Evolutionary conservation across 2,888 invertebrate genomes (phyloP), one percentile per base, ranked within the genome.

Genomic region (Mesopsocus fuscifrons): DNA sequence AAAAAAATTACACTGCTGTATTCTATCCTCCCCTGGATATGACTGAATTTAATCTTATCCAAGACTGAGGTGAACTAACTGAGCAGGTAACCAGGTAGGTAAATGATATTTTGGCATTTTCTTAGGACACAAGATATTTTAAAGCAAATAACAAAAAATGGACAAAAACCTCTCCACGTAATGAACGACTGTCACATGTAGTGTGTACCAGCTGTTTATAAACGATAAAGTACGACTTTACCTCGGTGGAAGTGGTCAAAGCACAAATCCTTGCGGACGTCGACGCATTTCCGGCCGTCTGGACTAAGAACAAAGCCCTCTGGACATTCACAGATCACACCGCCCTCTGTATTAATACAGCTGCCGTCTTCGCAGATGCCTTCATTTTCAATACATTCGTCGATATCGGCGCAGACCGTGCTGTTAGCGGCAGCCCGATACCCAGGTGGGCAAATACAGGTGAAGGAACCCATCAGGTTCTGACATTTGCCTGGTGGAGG

Each of bases 271-370:
- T 75, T 70, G n/a, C 82, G 62, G 30, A 75, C 72, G 57, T 83
- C 83, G 46, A 81, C 68, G 53, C 83, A 84, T 48, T 72, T 69
- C 56, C 78, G 74, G 13, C 72, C 69, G 47, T 69, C 67, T 45
- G 71, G 68, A 54, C 77, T 76, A 48, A 81, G 65, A 18, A 71
- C 66, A 63, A 71, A 81, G 8, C 83, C 84, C 32, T 72, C 61
- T 1, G 83, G 83, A 57, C 88, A 88, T 45, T 79, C 77, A 59
- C 87, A 88, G 22, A 77, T 74, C 50, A 77, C 83, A 1, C 79
- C 79, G 30, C 88, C 88, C 43, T 80, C 77, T 2, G 80, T 77
- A 59, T 87, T 88, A 46, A 76, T 69, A 56, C 87, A 88, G 35
- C 71, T 69, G 13, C 88, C 87, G 49, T 83, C 80, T 45, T 81